Conservation (phyloP, 2,113 vertebrate species). For the Trichomycterus rosablanca region DNA sequence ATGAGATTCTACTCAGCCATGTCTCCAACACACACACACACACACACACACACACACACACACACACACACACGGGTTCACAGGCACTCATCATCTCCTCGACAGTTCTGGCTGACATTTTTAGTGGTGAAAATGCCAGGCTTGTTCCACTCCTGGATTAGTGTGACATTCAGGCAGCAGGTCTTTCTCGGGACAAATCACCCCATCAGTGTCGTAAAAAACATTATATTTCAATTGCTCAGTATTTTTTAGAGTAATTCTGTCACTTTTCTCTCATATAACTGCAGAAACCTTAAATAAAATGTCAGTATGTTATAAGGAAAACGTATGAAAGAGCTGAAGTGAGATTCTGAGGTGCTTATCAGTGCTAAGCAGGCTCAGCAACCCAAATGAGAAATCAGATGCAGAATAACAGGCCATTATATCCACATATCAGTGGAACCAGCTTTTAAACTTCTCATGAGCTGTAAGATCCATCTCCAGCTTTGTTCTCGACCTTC, state of each 20-base stretch:
- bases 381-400: conserved; percentile 51
- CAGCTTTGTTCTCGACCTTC: not conserved
- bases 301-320: not conserved
- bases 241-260: too few relatives aligned
- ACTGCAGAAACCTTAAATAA: not conserved
- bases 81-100: conserved; percentile 38
- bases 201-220: too few relatives aligned
- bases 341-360: conserved; percentile 40
- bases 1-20: conserved; percentile 32
- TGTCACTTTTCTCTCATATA: too few relatives aligned
- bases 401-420: conserved; percentile 56
- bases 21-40: conserved; percentile 20
- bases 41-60: conserved; percentile 20
- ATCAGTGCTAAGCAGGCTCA: conserved; percentile 61
- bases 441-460: conserved; percentile 33
- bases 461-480: conserved; percentile 10
- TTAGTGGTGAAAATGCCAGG: conserved; percentile 40
- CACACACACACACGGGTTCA: conserved; percentile 35
- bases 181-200: conserved; percentile 37
- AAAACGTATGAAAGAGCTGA: too few relatives aligned
- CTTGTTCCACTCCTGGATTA: conserved; percentile 38
- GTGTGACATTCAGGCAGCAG: conserved; percentile 41
- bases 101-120: conserved; percentile 44
- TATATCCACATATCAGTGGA: conserved; percentile 60
- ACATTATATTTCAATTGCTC: too few relatives aligned